Conservation (phyloP, 2,113 vertebrate genomes). For the Brachirus orientalis region DNA sequence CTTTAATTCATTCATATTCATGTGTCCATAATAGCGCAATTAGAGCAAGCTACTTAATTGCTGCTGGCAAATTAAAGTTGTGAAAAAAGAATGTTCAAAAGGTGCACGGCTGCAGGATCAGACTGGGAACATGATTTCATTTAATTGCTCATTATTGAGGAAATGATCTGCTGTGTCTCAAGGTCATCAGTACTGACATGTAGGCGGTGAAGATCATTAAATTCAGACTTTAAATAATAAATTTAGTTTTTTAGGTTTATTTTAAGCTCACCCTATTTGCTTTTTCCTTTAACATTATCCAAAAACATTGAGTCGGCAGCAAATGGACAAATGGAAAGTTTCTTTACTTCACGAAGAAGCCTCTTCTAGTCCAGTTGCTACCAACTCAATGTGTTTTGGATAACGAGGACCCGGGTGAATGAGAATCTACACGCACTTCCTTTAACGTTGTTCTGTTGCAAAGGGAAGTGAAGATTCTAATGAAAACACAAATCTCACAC, state of each 20-base stretch:
- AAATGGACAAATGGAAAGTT: no score
- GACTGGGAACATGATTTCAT: conserved; percentile 55
- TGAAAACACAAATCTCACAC: conserved; percentile 55
- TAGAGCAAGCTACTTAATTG: conserved; percentile 60
- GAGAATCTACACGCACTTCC: no score
- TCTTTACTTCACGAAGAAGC: no score
- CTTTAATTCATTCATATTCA: conserved; percentile 49
- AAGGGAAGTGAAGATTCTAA: conserved; percentile 31
- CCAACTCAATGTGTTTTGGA: no score
- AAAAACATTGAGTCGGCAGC: no score
- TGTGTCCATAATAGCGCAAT: conserved; percentile 55
- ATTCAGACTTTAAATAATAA: not conserved
- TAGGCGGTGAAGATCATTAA: not conserved
- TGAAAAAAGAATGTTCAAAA: conserved; percentile 59
- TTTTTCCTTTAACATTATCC: no score
- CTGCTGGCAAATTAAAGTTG: conserved; percentile 61
- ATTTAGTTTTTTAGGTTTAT: no score
- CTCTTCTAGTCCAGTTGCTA: no score
- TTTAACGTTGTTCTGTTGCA: not conserved
- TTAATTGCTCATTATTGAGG: conserved; percentile 48
- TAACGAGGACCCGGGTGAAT: no score
- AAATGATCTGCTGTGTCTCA: conserved; percentile 27
- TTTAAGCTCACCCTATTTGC: no score
- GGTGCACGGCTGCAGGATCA: conserved; percentile 49
- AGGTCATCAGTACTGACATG: conserved; percentile 28